These are phyloP conservation scores for Eufriesea mexicana DNA, from an alignment of 1,140 invertebrate genomes.

Conservation along the genomic window DNA sequence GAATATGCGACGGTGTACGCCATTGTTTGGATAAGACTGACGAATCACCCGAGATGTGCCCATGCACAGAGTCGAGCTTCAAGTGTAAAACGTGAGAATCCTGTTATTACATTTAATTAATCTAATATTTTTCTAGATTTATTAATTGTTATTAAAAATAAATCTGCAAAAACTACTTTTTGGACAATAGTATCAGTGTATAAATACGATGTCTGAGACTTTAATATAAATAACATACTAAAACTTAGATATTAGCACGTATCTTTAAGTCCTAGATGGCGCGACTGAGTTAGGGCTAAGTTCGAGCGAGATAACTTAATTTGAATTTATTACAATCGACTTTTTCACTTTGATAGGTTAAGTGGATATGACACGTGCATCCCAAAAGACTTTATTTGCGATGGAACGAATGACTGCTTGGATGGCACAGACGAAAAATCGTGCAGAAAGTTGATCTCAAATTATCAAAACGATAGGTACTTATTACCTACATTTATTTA, in stretches of 20 bases:
- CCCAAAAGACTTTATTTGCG: conserved; percentile 87
- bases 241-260: too few relatives aligned
- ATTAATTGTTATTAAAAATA: too few relatives aligned
- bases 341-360: neutral
- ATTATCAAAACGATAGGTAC: conserved; percentile 60
- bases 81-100: conserved; percentile 81
- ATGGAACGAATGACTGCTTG: conserved; percentile 87
- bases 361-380: conserved; percentile 82
- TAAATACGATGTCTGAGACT: too few relatives aligned
- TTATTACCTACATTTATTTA: neutral
- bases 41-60: conserved; percentile 86
- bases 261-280: too few relatives aligned
- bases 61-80: conserved; percentile 83
- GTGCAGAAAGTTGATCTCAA: conserved; percentile 77
- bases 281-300: too few relatives aligned
- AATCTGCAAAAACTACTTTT: too few relatives aligned
- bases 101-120: neutral
- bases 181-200: too few relatives aligned
- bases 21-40: conserved; percentile 92
- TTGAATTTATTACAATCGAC: too few relatives aligned
- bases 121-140: neutral
- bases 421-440: conserved; percentile 86
- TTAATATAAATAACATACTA: too few relatives aligned
- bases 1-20: conserved; percentile 89
- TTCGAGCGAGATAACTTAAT: too few relatives aligned